These are phyloP conservation scores for Bombus waltoni DNA, from an alignment of 1,140 invertebrate species.

Conservation along the genomic window DNA sequence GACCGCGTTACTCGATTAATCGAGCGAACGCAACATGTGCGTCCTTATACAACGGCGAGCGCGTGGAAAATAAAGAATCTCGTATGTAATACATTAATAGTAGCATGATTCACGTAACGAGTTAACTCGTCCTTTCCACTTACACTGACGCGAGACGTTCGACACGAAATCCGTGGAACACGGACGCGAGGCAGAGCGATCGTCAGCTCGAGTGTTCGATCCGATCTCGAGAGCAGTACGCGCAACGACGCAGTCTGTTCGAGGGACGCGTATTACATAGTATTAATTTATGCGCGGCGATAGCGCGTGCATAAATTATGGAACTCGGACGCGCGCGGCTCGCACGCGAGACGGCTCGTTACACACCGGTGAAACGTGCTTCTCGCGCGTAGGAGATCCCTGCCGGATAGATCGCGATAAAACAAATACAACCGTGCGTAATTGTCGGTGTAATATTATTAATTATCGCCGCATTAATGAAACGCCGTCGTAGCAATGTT, in stretches of 20 bases:
- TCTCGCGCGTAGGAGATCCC: background rate
- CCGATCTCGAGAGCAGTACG: constrained; percentile 40
- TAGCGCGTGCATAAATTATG: constrained; percentile 52
- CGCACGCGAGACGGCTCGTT: constrained; percentile 49
- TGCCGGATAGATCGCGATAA: constrained; percentile 40
- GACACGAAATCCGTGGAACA: constrained; percentile 49
- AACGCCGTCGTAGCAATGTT: background rate
- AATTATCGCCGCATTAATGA: constrained; percentile 35
- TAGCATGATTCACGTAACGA: background rate
- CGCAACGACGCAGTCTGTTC: constrained; percentile 22
- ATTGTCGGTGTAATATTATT: constrained; percentile 36
- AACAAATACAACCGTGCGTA: constrained; percentile 26
- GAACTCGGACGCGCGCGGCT: constrained; percentile 32
- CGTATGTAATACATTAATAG: too few species aligned
- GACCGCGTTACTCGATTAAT: too few species aligned
- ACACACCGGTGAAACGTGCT: constrained; percentile 49
- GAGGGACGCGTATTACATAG: constrained; percentile 27
- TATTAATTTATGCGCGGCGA: constrained; percentile 58
- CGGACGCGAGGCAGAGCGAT: constrained; percentile 43
- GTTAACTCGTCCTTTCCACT: background rate
- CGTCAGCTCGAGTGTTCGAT: constrained; percentile 42
- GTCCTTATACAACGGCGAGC: too few species aligned
- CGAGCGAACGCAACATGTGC: too few species aligned
- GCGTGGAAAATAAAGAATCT: too few species aligned
- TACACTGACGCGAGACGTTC: constrained; percentile 36